These are phyloP conservation scores for Ochlodes sylvanus DNA, from an alignment of 2,888 invertebrate species.

Conservation along the genomic window DNA sequence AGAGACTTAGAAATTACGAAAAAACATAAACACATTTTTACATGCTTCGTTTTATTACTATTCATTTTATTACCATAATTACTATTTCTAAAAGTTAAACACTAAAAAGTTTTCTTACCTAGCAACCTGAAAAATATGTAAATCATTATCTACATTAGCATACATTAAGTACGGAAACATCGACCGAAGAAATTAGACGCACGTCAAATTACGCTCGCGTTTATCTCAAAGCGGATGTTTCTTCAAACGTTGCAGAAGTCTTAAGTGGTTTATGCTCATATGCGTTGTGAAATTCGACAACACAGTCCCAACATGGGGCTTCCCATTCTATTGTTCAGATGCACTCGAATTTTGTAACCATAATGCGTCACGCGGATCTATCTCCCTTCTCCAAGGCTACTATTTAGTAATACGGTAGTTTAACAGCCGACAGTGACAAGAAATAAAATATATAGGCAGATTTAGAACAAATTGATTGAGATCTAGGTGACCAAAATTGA, in stretches of 20 bases:
- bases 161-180: constrained; percentile 31
- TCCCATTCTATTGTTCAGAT: constrained; percentile 71
- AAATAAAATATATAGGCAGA: constrained; percentile 7
- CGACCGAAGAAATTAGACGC: constrained; percentile 29
- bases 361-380: constrained; percentile 60
- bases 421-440: constrained; percentile 9
- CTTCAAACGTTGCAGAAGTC: constrained; percentile 48
- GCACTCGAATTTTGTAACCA: constrained; percentile 66
- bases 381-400: constrained; percentile 59
- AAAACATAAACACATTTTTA: too few relatives aligned
- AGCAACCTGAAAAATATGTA: constrained; percentile 7
- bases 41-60: too few relatives aligned
- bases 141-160: constrained; percentile 16
- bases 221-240: constrained; percentile 57
- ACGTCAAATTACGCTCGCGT: constrained; percentile 45
- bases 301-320: constrained; percentile 53
- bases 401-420: constrained; percentile 5
- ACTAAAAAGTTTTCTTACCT: neutral
- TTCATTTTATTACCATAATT: neutral
- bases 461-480: constrained; percentile 21
- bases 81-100: neutral
- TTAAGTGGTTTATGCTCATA: constrained; percentile 42
- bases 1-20: neutral
- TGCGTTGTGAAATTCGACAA: constrained; percentile 63
- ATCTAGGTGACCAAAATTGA: constrained; percentile 17